Conservation (phyloP, 2,888 invertebrate genomes). For the Hypsopygia costalis region DNA sequence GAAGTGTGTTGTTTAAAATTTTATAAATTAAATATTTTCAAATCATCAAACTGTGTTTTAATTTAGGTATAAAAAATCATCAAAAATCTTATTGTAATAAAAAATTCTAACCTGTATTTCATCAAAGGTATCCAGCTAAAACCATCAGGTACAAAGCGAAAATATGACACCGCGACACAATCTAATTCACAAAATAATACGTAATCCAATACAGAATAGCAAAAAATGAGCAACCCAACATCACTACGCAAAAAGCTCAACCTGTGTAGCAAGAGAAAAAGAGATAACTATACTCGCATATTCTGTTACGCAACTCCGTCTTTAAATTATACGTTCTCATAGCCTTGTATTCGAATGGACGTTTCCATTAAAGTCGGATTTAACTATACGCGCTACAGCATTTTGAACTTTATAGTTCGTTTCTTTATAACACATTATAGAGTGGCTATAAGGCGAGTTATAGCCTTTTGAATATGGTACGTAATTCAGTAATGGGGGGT, state of each 20-base stretch:
- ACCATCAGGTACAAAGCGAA: conserved; percentile 50
- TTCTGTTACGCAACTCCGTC: conserved; percentile 56
- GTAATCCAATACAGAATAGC: conserved; percentile 72
- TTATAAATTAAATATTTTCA: too few species aligned
- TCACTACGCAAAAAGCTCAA: conserved; percentile 55
- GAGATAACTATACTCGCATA: conserved; percentile 45
- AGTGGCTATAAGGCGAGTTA: conserved; percentile 17
- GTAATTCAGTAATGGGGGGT: conserved; percentile 80
- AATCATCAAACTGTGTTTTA: too few species aligned
- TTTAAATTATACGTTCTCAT: conserved; percentile 81
- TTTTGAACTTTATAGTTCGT: conserved; percentile 21
- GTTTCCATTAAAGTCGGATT: conserved; percentile 35
- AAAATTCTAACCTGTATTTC: conserved; percentile 42
- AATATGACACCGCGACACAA: conserved; percentile 72
- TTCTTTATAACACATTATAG: conserved; percentile 8
- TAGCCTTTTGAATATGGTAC: conserved; percentile 33
- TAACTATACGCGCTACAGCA: conserved; percentile 17
- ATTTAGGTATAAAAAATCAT: too few species aligned
- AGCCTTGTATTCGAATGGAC: conserved; percentile 62
- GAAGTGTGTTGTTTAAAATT: too few species aligned
- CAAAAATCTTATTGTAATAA: too few species aligned
- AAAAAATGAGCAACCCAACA: conserved; percentile 71
- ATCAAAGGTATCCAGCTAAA: conserved; percentile 41
- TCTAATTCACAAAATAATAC: conserved; percentile 80
- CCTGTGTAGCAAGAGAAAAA: conserved; percentile 38